A percentile compares a stretch with the other conserved stretches of the same genome.
Conservation (phyloP, 2,797 vertebrate genomes). For the Cossypha dichroa region DNA sequence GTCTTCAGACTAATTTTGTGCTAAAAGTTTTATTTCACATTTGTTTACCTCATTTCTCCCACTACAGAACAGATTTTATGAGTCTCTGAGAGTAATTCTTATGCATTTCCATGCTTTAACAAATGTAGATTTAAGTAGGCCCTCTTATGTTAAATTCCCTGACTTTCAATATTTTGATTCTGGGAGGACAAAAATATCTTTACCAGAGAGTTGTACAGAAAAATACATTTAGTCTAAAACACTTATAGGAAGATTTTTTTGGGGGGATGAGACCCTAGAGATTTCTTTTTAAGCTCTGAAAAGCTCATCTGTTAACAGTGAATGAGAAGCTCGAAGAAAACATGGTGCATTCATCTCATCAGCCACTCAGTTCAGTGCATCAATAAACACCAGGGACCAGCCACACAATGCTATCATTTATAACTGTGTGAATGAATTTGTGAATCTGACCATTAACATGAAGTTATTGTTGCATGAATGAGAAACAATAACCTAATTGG, state of each 20-base stretch:
- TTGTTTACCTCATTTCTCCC: not conserved
- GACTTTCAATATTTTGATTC: conserved; percentile 14
- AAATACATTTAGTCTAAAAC: not conserved
- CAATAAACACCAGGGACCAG: not conserved
- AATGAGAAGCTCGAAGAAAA: not conserved
- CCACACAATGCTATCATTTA: not conserved
- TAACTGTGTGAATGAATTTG: not conserved
- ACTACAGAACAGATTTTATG: not conserved
- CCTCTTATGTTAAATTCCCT: not conserved
- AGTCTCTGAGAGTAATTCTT: not conserved
- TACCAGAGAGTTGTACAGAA: not conserved
- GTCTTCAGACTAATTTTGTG: not conserved
- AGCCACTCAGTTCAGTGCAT: not conserved
- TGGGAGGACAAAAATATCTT: not conserved
- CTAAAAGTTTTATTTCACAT: not conserved
- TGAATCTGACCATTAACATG: not conserved
- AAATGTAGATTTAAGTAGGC: not conserved
- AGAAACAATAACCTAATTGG: not conserved
- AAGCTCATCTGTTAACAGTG: not conserved
- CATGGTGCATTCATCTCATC: not conserved
- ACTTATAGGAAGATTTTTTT: not conserved
- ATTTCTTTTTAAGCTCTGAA: not conserved
- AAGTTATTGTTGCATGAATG: not conserved
- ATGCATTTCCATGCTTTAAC: not conserved
- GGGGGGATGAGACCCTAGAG: not conserved